Evolutionary conservation across 2,113 vertebrate species (phyloP).

Genomic region (Microcebus jonahi): DNA sequence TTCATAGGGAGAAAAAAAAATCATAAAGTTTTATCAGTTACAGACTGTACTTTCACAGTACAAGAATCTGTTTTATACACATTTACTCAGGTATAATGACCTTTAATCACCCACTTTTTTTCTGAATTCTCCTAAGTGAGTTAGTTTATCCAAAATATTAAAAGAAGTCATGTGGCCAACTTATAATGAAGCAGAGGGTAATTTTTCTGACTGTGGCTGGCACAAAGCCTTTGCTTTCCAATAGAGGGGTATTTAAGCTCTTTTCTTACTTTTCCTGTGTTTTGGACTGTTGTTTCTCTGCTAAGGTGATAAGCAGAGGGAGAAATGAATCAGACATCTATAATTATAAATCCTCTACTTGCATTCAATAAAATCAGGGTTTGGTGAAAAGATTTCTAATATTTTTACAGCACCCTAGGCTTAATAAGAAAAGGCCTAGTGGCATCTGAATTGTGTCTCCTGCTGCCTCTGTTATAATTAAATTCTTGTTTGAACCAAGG

Average conservation of each 20-base stretch:
- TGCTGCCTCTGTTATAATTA: not conserved
- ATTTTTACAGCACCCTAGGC: not conserved
- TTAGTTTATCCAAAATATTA: constrained; percentile 1
- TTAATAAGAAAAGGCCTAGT: not conserved
- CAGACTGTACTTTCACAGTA: constrained; percentile 30
- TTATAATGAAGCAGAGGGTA: not conserved
- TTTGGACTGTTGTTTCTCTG: not conserved
- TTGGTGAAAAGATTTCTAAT: not conserved
- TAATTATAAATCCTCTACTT: not conserved
- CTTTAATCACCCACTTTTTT: constrained; percentile 19
- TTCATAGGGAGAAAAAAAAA: constrained; percentile 45
- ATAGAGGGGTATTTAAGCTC: not conserved
- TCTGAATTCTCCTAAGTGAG: constrained; percentile 26
- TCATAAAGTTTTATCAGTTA: constrained; percentile 30
- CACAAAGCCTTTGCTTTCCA: not conserved
- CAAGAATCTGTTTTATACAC: not conserved
- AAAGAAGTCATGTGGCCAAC: not conserved
- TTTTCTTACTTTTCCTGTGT: not conserved
- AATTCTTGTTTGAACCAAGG: not conserved
- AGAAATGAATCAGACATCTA: not conserved
- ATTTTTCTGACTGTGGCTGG: not conserved
- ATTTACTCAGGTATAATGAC: constrained; percentile 1
- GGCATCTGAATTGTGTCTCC: not conserved
- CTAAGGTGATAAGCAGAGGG: not conserved
- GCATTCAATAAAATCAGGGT: not conserved